phyloP scores from a whole-genome alignment of 2,888 invertebrate genomes.

The Nymphalis urticae region DNA sequence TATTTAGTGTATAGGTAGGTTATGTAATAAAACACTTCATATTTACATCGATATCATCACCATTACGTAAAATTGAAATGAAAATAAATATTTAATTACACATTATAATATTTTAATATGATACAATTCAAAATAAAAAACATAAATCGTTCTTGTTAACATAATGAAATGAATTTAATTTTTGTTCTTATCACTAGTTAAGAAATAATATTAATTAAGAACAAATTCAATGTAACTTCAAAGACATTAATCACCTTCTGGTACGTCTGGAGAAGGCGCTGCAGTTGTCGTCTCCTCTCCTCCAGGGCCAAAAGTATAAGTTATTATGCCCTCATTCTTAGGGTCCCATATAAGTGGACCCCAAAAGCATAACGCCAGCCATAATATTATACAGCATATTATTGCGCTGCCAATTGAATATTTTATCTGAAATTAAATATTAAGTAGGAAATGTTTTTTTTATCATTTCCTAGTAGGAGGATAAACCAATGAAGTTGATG shows the following conservation, averaged over 20 bases:
- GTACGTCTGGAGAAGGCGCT: not conserved
- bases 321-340: constrained; percentile 36
- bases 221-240: not conserved
- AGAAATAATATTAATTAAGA: not conserved
- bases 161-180: not conserved
- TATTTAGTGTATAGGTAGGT: no score
- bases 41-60: no score
- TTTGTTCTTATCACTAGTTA: not conserved
- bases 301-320: constrained; percentile 6
- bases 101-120: not conserved
- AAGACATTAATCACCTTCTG: not conserved
- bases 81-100: no score
- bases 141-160: no score
- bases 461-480: not conserved
- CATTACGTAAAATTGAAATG: no score
- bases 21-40: no score
- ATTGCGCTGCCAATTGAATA: constrained; percentile 47
- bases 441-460: not conserved
- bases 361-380: constrained; percentile 43
- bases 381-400: constrained; percentile 48
- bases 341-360: constrained; percentile 46
- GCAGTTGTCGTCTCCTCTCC: not conserved
- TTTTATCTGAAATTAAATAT: constrained; percentile 44
- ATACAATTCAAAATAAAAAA: not conserved
- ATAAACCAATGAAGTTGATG: no score